A percentile compares a stretch with the other conserved stretches of the same genome.
phyloP scores from a whole-genome alignment of 2,888 invertebrate genomes.

The Drosophila pullipes region DNA sequence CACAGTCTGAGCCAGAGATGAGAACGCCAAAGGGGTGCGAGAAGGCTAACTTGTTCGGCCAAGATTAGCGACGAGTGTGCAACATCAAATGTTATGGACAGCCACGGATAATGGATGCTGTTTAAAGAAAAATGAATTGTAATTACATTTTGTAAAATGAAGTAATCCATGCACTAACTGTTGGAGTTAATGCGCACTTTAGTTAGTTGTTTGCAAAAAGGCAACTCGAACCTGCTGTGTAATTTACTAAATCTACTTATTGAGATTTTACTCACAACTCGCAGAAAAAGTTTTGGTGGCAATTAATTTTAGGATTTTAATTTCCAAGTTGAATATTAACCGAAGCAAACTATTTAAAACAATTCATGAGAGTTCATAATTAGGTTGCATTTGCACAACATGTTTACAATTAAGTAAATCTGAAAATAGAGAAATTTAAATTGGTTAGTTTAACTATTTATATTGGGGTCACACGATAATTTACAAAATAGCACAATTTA shows the following conservation, averaged over 20 bases:
- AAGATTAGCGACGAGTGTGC: constrained; percentile 74
- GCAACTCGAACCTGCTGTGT: constrained; percentile 7
- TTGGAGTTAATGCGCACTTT: constrained; percentile 27
- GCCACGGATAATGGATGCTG: constrained; percentile 69
- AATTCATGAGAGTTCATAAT: not conserved
- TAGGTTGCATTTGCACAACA: not conserved
- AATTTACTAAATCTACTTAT: constrained; percentile 20
- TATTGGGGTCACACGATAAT: not conserved
- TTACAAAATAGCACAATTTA: not conserved
- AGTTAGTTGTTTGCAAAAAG: constrained; percentile 20
- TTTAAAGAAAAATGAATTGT: constrained; percentile 58
- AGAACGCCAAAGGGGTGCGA: constrained; percentile 7
- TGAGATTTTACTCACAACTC: constrained; percentile 10
- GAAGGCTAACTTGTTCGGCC: constrained; percentile 67
- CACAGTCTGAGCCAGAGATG: constrained; percentile 18
- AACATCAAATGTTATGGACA: constrained; percentile 80
- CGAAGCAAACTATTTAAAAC: not conserved
- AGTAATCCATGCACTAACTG: constrained; percentile 39
- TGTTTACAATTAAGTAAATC: constrained; percentile 4
- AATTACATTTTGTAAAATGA: constrained; percentile 56
- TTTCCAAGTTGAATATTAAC: not conserved
- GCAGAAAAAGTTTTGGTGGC: not conserved
- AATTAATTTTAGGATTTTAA: constrained; percentile 1
- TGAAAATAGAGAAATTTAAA: constrained; percentile 14
- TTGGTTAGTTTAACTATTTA: not conserved